phyloP scores from a whole-genome alignment of 2,797 vertebrate species.

The Macrochelys suwanniensis region DNA sequence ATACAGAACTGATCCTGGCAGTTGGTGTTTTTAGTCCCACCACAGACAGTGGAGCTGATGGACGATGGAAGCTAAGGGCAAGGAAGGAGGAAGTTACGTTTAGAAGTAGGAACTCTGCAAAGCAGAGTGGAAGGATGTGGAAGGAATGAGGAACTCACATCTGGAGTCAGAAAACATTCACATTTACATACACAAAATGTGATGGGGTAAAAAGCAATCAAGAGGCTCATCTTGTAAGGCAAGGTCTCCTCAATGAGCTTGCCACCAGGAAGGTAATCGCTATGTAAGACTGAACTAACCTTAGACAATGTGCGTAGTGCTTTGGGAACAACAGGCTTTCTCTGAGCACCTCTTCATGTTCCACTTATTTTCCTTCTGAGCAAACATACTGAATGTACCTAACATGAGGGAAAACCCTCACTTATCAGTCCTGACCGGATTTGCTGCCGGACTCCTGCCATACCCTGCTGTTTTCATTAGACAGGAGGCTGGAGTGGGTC shows the following conservation, averaged over 20 bases:
- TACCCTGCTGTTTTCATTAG: background rate
- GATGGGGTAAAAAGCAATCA: background rate
- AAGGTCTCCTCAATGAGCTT: background rate
- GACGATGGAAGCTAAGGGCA: background rate
- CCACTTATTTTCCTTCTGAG: conserved; percentile 15
- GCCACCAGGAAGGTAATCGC: background rate
- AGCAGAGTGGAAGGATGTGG: background rate
- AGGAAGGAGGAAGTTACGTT: background rate
- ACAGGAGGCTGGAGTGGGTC: background rate
- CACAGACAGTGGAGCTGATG: background rate
- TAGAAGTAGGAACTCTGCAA: background rate
- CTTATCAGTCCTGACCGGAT: background rate
- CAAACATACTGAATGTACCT: background rate
- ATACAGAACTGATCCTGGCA: background rate
- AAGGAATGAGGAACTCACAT: background rate
- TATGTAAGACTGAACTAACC: background rate
- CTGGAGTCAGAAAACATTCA: background rate
- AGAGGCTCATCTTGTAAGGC: background rate
- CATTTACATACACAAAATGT: background rate
- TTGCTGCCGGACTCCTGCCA: background rate
- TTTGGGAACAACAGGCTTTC: background rate
- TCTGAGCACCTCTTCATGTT: background rate
- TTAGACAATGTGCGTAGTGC: background rate
- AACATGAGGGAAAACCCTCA: background rate
- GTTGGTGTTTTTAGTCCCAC: background rate